Evolutionary conservation across 2,797 vertebrate genomes (phyloP).

Genomic region (Rhinophrynus dorsalis): DNA sequence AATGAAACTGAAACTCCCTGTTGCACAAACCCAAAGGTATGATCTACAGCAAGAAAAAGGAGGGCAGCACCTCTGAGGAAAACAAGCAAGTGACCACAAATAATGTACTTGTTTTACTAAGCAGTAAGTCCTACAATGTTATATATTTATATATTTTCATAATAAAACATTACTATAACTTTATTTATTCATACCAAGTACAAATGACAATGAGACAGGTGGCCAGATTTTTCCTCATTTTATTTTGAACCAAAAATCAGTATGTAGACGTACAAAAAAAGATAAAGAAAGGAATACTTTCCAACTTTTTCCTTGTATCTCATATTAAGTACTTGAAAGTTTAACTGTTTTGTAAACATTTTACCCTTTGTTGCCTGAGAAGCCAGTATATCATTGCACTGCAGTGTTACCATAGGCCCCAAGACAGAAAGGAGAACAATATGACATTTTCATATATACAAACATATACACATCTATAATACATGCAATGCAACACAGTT

Average conservation of each 20-base stretch:
- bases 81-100: too few relatives aligned
- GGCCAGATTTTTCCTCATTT: slow-evolving; percentile 1
- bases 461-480: slow-evolving; percentile 34
- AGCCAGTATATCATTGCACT: slow-evolving; percentile 36
- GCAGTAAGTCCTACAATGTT: too few relatives aligned
- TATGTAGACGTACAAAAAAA: slow-evolving; percentile 18
- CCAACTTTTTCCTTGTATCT: not conserved
- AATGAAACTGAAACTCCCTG: too few relatives aligned
- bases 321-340: not conserved
- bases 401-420: slow-evolving; percentile 27
- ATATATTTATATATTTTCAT: too few relatives aligned
- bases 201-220: too few relatives aligned
- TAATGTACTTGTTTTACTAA: too few relatives aligned
- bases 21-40: too few relatives aligned
- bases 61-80: too few relatives aligned
- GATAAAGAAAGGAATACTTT: not conserved
- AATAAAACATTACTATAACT: too few relatives aligned
- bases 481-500: not conserved
- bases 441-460: slow-evolving; percentile 1
- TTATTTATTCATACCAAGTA: too few relatives aligned
- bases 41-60: too few relatives aligned
- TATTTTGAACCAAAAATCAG: slow-evolving; percentile 19
- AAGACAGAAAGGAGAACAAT: not conserved
- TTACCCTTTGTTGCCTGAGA: not conserved
- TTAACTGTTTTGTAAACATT: slow-evolving; percentile 25